phyloP scores from a whole-genome alignment of 2,113 vertebrate genomes.

The Peucedramus taeniatus region DNA sequence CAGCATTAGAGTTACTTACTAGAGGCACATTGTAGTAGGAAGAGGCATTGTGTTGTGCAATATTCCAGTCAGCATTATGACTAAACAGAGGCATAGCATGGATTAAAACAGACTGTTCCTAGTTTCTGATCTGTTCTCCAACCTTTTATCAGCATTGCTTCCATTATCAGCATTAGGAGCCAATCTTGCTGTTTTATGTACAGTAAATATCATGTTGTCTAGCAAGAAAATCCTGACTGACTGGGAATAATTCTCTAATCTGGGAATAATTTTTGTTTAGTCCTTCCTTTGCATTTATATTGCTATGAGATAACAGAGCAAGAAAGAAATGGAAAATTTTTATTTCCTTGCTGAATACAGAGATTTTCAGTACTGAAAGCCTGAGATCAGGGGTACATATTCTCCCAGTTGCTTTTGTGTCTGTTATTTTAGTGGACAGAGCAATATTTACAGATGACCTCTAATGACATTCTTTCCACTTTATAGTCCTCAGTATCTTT shows the following conservation, averaged over 20 bases:
- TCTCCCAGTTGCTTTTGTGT: neutral
- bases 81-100: neutral
- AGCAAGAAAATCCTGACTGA: neutral
- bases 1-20: neutral
- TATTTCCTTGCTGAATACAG: neutral
- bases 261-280: neutral
- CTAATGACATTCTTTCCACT: neutral
- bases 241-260: neutral
- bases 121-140: neutral
- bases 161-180: neutral
- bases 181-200: neutral
- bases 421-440: neutral
- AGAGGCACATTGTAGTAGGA: neutral
- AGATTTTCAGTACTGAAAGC: neutral
- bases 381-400: neutral
- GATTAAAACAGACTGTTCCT: neutral
- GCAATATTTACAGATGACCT: neutral
- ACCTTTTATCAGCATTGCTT: neutral
- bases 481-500: neutral
- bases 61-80: neutral
- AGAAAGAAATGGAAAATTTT: neutral
- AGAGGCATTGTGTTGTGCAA: neutral
- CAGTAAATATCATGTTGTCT: neutral
- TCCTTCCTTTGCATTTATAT: neutral
- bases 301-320: neutral